These are phyloP conservation scores for Onchidella celtica DNA, from an alignment of 2,888 invertebrate genomes.

Conservation along the genomic window DNA sequence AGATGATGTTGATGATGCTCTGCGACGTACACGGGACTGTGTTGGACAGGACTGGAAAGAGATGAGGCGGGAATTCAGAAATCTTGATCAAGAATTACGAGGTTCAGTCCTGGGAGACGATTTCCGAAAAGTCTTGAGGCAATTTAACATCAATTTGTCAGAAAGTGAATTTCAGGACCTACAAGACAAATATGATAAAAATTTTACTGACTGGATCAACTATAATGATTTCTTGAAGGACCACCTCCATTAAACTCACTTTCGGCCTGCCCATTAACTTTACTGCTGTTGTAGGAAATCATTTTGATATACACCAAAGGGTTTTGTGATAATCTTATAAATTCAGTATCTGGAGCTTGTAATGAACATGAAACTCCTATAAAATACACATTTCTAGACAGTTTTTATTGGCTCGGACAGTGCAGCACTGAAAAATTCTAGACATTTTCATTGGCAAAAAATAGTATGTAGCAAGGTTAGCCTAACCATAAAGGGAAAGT, in stretches of 20 bases:
- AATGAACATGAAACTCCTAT: too few relatives aligned
- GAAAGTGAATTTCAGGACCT: conserved; percentile 77
- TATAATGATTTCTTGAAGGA: conserved; percentile 77
- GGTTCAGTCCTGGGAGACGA: conserved; percentile 69
- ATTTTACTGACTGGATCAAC: conserved; percentile 69
- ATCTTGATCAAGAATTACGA: conserved; percentile 60
- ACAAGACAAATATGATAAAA: conserved; percentile 72
- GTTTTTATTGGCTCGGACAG: too few relatives aligned
- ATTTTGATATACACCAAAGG: too few relatives aligned
- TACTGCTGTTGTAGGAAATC: too few relatives aligned
- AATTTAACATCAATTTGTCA: conserved; percentile 73
- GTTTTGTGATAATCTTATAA: too few relatives aligned
- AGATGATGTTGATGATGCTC: conserved; percentile 55
- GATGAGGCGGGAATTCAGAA: conserved; percentile 74
- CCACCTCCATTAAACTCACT: conserved; percentile 35
- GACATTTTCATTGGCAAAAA: too few relatives aligned
- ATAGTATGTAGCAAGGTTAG: too few relatives aligned
- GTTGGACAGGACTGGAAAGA: conserved; percentile 77
- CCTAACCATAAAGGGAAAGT: too few relatives aligned
- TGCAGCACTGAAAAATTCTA: too few relatives aligned
- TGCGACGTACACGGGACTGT: conserved; percentile 67
- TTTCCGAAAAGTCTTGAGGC: conserved; percentile 72
- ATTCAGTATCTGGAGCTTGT: too few relatives aligned
- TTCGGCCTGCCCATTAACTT: too few relatives aligned
- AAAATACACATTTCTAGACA: too few relatives aligned